Conservation (phyloP, 2,113 vertebrate genomes). For the Caranx ignobilis region DNA sequence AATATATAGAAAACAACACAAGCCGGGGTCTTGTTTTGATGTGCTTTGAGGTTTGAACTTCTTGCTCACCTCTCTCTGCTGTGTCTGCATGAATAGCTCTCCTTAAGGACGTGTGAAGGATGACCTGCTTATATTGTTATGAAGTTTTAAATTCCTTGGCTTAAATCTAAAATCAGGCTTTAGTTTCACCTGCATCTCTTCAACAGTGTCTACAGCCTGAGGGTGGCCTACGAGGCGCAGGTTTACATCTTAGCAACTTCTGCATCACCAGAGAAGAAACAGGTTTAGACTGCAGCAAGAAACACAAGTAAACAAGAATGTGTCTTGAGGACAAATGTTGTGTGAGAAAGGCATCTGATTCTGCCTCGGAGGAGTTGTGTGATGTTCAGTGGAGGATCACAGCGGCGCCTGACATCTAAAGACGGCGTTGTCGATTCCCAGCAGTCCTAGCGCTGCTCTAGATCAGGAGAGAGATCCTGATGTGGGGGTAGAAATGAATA, state of each 20-base stretch:
- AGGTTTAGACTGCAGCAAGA: constrained; percentile 6
- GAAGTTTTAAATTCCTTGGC: not conserved
- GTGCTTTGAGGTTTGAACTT: constrained; percentile 18
- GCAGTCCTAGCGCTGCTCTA: constrained; percentile 36
- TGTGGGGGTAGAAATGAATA: not conserved
- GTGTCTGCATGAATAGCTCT: constrained; percentile 1
- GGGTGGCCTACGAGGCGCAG: constrained; percentile 28
- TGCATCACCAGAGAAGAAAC: not conserved
- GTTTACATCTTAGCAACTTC: constrained; percentile 24
- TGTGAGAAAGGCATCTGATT: constrained; percentile 19
- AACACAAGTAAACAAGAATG: constrained; percentile 49
- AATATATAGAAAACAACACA: constrained; percentile 13
- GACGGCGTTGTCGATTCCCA: constrained; percentile 27
- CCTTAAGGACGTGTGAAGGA: not conserved
- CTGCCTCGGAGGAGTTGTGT: constrained; percentile 31
- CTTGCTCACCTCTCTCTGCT: not conserved
- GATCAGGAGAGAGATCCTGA: constrained; percentile 34
- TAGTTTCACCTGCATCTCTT: not conserved
- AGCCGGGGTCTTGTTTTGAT: constrained; percentile 3
- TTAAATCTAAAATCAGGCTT: not conserved
- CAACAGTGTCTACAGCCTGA: constrained; percentile 10
- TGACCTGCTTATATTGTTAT: not conserved
- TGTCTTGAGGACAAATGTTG: constrained; percentile 48
- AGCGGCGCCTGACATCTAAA: constrained; percentile 55
- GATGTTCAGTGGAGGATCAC: constrained; percentile 53